These are phyloP conservation scores for Chaetorhynchus papuensis DNA, from an alignment of 2,113 vertebrate genomes.

Conservation along the genomic window DNA sequence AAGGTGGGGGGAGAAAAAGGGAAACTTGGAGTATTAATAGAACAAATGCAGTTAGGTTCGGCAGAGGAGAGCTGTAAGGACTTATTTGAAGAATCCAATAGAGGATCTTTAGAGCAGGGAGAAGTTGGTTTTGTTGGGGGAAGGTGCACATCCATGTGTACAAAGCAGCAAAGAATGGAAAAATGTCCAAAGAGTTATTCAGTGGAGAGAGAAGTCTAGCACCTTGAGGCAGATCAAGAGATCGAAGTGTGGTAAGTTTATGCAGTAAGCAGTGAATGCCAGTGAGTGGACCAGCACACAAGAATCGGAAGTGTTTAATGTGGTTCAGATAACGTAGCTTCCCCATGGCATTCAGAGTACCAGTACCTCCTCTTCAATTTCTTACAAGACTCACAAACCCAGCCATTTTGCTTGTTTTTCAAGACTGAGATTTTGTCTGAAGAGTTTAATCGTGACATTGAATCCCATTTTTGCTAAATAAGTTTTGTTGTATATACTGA, in stretches of 20 bases:
- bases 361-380: not conserved
- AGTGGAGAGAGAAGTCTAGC: not conserved
- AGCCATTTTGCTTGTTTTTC: not conserved
- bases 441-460: not conserved
- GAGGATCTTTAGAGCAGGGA: not conserved
- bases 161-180: not conserved
- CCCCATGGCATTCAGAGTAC: not conserved
- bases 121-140: not conserved
- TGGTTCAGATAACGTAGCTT: not conserved
- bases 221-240: not conserved
- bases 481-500: not conserved
- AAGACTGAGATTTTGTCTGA: not conserved
- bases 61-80: not conserved
- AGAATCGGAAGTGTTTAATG: not conserved
- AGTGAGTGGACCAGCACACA: not conserved
- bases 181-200: not conserved
- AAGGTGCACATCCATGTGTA: not conserved
- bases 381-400: not conserved
- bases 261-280: not conserved
- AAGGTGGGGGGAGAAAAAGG: fast-evolving
- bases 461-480: not conserved
- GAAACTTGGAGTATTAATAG: not conserved
- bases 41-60: not conserved
- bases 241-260: not conserved
- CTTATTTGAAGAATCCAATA: not conserved